phyloP scores from a whole-genome alignment of 2,888 invertebrate species.

The Amiota minor region DNA sequence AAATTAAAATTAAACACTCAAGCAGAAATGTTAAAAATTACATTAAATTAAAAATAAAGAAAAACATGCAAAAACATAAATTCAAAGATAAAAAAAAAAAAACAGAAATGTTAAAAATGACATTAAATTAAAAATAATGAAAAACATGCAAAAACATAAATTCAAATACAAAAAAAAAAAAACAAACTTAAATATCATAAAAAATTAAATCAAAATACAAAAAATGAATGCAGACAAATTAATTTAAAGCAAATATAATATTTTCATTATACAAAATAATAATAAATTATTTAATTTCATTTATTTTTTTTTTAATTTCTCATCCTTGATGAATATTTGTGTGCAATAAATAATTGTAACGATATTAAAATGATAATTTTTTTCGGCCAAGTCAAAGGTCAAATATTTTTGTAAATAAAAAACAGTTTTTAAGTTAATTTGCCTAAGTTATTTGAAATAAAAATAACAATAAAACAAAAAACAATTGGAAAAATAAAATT shows the following conservation, averaged over 20 bases:
- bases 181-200: conserved; percentile 12
- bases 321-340: no score
- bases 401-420: no score
- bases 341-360: no score
- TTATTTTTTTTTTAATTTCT: no score
- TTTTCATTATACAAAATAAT: no score
- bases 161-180: neutral
- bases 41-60: conserved; percentile 47
- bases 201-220: conserved; percentile 6
- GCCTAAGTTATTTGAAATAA: no score
- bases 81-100: neutral
- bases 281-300: no score
- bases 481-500: no score
- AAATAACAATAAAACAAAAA: no score
- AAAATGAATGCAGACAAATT: neutral
- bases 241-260: neutral
- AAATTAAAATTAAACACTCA: conserved; percentile 38
- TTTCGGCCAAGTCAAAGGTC: no score
- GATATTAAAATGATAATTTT: no score
- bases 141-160: conserved; percentile 1
- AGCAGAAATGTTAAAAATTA: conserved; percentile 35
- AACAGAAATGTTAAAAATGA: conserved; percentile 35
- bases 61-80: conserved; percentile 1
- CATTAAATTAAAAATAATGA: conserved; percentile 47
- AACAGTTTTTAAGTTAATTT: no score